Evolutionary conservation across 2,888 invertebrate genomes (phyloP).

Genomic region (Tipula vernalis): DNA sequence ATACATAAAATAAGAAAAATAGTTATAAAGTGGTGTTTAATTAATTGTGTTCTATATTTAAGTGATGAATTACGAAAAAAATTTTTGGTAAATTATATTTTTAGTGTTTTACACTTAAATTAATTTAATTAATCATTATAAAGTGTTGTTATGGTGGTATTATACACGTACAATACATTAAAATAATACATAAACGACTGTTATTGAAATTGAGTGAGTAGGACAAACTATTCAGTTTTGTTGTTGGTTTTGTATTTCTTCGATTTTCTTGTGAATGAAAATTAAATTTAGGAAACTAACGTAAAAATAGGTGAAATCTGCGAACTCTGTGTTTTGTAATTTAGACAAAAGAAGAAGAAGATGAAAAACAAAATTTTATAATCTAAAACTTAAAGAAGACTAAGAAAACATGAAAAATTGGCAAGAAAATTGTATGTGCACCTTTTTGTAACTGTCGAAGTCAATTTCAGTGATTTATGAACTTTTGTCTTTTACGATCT

Average conservation of each 20-base stretch:
- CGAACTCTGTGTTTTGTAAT: not conserved
- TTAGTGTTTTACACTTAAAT: not conserved
- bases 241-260: not conserved
- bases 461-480: not conserved
- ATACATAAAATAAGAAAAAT: not conserved
- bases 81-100: not conserved
- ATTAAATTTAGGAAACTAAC: not conserved
- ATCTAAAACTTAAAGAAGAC: not conserved
- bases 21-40: not conserved
- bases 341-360: not conserved
- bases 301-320: not conserved
- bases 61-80: not conserved
- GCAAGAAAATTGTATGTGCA: not conserved
- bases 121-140: not conserved
- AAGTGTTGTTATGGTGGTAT: not conserved
- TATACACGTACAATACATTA: not conserved
- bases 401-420: not conserved
- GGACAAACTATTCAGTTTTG: not conserved
- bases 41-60: not conserved
- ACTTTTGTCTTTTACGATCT: not conserved
- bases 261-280: not conserved
- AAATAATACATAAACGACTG: not conserved
- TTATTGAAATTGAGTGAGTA: slow-evolving; percentile 4
- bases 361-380: not conserved
- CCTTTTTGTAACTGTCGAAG: not conserved